A percentile compares a stretch with the other conserved stretches of the same genome.
These are phyloP conservation scores for Epinephelus moara DNA, from an alignment of 2,113 vertebrate species.

Conservation along the genomic window DNA sequence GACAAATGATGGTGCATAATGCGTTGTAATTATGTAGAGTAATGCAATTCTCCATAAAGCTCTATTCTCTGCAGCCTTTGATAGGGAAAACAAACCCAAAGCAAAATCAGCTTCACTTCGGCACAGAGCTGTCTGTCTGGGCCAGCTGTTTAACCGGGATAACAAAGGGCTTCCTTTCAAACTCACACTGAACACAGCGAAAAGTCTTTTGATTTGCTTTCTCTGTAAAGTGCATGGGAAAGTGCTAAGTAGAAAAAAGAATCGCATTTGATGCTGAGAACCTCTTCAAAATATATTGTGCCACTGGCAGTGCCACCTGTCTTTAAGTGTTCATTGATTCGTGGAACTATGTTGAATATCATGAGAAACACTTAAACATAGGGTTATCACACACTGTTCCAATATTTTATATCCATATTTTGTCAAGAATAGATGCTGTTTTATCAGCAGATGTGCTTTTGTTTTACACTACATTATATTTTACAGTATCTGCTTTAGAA, in stretches of 20 bases:
- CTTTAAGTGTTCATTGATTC: background rate
- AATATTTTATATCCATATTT: too few species aligned
- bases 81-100: conserved; percentile 72
- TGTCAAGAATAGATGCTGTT: background rate
- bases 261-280: conserved; percentile 4
- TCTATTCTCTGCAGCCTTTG: conserved; percentile 70
- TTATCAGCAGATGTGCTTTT: background rate
- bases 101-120: conserved; percentile 48
- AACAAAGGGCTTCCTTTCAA: conserved; percentile 57
- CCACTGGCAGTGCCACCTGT: background rate
- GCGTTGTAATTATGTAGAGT: conserved; percentile 79
- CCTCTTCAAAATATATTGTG: background rate
- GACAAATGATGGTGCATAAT: conserved; percentile 76
- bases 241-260: background rate
- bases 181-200: conserved; percentile 7
- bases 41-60: conserved; percentile 64
- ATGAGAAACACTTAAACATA: background rate
- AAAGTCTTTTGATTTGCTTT: conserved; percentile 24
- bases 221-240: background rate
- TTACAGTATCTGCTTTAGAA: background rate
- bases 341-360: background rate
- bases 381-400: background rate
- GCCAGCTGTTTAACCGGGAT: conserved; percentile 66
- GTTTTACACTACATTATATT: background rate
- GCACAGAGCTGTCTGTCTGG: conserved; percentile 55